These are phyloP conservation scores for Drosophila nigricruria DNA, from an alignment of 2,888 invertebrate species.

Conservation along the genomic window DNA sequence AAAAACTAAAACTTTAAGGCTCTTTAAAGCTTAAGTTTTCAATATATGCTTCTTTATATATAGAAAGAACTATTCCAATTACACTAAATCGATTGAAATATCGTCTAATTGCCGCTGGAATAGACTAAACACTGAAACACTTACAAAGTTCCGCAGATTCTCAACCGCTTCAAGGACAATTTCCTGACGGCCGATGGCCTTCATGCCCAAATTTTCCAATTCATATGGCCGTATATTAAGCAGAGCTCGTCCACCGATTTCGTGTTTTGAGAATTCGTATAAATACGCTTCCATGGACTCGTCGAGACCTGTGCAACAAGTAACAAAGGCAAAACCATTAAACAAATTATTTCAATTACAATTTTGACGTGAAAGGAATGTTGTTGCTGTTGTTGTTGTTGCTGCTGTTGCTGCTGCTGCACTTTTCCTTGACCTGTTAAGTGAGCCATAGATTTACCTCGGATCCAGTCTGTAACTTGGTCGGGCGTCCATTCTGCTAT, in stretches of 20 bases:
- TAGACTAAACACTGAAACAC: constrained; percentile 73
- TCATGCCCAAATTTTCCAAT: constrained; percentile 93
- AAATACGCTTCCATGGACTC: constrained; percentile 91
- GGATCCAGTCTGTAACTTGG: constrained; percentile 95
- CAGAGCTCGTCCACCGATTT: constrained; percentile 91
- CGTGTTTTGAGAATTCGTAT: constrained; percentile 92
- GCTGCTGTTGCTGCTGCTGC: constrained; percentile 49
- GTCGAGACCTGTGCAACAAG: constrained; percentile 81
- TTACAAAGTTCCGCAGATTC: constrained; percentile 94
- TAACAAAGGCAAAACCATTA: constrained; percentile 5
- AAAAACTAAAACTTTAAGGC: background rate
- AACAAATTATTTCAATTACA: constrained; percentile 5
- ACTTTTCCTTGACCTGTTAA: constrained; percentile 76
- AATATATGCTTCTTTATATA: background rate
- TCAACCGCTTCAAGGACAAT: constrained; percentile 96
- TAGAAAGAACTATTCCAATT: background rate
- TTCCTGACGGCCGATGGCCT: constrained; percentile 96
- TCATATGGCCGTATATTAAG: constrained; percentile 94
- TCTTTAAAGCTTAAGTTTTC: too few species aligned
- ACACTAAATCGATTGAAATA: too few species aligned
- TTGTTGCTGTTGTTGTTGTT: constrained; percentile 39
- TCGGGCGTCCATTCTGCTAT: constrained; percentile 96
- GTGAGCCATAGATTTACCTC: constrained; percentile 87
- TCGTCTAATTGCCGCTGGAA: constrained; percentile 1
- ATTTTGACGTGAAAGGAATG: constrained; percentile 51